These are phyloP conservation scores for Rhynchotus rufescens DNA, from an alignment of 2,797 vertebrate genomes.

Conservation along the genomic window DNA sequence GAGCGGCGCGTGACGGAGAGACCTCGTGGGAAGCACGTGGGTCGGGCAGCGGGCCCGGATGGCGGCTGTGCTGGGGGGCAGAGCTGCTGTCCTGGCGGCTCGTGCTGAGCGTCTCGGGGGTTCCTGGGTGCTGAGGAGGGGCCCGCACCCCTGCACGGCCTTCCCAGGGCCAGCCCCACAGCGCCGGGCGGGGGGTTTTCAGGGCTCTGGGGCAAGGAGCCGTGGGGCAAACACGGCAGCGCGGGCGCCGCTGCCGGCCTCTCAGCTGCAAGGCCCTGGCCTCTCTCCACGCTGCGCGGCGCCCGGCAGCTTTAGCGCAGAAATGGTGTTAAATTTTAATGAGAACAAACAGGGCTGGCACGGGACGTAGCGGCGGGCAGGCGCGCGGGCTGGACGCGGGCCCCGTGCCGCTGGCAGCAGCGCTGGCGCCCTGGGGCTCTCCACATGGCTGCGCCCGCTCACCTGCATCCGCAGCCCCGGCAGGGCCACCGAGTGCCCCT, in stretches of 20 bases:
- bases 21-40: not conserved
- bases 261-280: not conserved
- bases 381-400: not conserved
- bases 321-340: slow-evolving; percentile 67
- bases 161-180: not conserved
- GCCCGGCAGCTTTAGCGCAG: not conserved
- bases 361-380: not conserved
- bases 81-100: not conserved
- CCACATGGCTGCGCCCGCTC: not conserved
- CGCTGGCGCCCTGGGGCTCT: not conserved
- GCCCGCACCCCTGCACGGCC: rapidly evolving
- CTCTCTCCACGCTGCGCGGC: not conserved
- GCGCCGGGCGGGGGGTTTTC: not conserved
- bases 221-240: not conserved
- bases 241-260: not conserved
- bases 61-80: not conserved
- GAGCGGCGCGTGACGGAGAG: not conserved
- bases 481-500: not conserved
- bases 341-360: slow-evolving; percentile 69
- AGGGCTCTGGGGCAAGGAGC: not conserved
- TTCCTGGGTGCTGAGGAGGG: not conserved
- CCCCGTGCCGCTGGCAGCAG: not conserved
- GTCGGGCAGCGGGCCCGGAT: not conserved
- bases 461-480: not conserved
- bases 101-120: not conserved